Evolutionary conservation across 2,113 vertebrate genomes (phyloP), one percentile per base, ranked within the genome.

Genomic region (Felis chaus): DNA sequence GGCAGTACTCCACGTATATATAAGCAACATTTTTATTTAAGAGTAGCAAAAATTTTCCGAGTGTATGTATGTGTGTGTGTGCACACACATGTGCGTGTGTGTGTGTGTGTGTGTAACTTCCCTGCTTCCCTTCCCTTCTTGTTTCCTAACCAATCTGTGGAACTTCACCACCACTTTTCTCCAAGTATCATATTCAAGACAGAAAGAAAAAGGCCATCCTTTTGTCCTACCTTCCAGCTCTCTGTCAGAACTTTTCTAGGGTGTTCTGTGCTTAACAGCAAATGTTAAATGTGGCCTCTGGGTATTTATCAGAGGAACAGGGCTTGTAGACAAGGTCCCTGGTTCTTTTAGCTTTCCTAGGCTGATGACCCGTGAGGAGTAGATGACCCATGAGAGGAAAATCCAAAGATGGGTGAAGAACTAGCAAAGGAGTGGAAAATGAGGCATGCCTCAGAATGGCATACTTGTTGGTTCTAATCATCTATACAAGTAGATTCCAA

Each of bases 401-500:
- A 41, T 88, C 31, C 68, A 29, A 92, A 88, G 53, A 68, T 19
- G 48, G 53, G 45, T 78, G 71, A 66, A 94, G 65, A 18, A 81
- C 36, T 12, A 63, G 48, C 19, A 36, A 87, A 83, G 31, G 13
- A 61, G 89, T 50, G 31, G 78, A 65, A 96, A 95, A 55, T 53
- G 12, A 29, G 36, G 29, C 45, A 0, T 84, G 36, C 27, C 79
- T 48, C 39, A 45, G 63, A 83, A 96, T n/a, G 84, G 39, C 80
- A 85, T 8, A 73, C n/a, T 41, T 65, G 57, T 84, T 50, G 23
- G 39, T 74, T 90, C 80, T 71, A 93, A 84, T 89, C 83, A 92
- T 94, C 48, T 14, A 65, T 69, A 92, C 57, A 94, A 82, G 95
- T 10, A 97, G 81, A 92, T 69, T 90, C 76, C 85, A 91, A 71